phyloP scores from a whole-genome alignment of 1,140 invertebrate genomes.

The Papilio helenus region DNA sequence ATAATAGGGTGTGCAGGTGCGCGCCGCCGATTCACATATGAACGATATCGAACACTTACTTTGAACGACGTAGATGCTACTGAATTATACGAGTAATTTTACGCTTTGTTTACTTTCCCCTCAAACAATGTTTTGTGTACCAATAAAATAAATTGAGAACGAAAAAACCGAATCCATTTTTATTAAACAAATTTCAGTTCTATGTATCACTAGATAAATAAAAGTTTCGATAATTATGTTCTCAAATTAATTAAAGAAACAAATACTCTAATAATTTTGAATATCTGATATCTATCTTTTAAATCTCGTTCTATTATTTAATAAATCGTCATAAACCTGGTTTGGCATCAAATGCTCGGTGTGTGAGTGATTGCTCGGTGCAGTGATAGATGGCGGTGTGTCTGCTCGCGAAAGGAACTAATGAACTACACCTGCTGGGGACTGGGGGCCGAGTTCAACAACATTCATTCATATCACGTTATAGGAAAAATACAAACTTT shows the following conservation, averaged over 20 bases:
- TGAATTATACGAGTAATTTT: slow-evolving; percentile 15
- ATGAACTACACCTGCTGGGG: not conserved
- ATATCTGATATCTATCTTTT: not conserved
- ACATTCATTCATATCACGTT: not conserved
- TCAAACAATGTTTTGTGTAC: not conserved
- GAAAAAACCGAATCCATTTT: not conserved
- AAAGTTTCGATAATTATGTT: too few species aligned
- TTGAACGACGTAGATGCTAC: not conserved
- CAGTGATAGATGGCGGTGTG: not conserved
- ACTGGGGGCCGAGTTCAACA: not conserved
- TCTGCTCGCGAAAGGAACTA: not conserved
- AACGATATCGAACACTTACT: not conserved
- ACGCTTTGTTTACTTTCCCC: slow-evolving; percentile 1
- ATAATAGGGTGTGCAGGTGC: slow-evolving; percentile 52
- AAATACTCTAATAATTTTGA: not conserved
- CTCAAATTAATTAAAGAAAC: not conserved
- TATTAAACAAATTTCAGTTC: not conserved
- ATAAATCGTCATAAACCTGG: not conserved
- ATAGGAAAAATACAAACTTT: not conserved
- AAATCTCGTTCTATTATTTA: not conserved
- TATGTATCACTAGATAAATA: too few species aligned
- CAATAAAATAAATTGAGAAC: not conserved
- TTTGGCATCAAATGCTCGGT: not conserved
- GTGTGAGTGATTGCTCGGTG: not conserved
- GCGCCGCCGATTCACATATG: not conserved